These are phyloP conservation scores for Zosterops pallidus DNA, from an alignment of 2,113 vertebrate species.

Conservation along the genomic window DNA sequence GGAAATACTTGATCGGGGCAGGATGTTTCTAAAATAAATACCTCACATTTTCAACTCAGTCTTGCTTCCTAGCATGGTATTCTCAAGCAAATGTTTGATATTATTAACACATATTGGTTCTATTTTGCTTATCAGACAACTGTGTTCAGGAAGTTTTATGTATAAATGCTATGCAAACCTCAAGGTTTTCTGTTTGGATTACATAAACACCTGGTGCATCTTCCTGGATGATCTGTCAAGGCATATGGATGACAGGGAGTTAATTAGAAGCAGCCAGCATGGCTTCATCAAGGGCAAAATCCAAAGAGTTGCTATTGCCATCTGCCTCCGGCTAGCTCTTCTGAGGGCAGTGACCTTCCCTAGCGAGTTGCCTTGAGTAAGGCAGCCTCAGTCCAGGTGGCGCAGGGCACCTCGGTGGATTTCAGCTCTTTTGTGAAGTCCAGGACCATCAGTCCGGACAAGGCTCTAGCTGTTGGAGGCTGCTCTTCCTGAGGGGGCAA, in stretches of 20 bases:
- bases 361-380: too few relatives aligned
- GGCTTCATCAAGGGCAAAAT: not conserved
- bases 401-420: too few relatives aligned
- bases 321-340: too few relatives aligned
- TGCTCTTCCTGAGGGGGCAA: too few relatives aligned
- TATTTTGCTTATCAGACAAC: not conserved
- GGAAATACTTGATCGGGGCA: not conserved
- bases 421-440: too few relatives aligned
- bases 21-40: not conserved
- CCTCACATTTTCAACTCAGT: not conserved
- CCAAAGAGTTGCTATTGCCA: not conserved
- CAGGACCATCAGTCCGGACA: too few relatives aligned
- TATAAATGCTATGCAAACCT: not conserved
- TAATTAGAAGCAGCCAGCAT: not conserved
- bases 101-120: not conserved
- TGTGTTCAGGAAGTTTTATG: not conserved
- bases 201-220: not conserved
- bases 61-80: not conserved
- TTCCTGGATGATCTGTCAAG: not conserved
- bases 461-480: too few relatives aligned
- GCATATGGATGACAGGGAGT: not conserved
- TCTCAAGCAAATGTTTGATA: not conserved
- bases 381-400: too few relatives aligned
- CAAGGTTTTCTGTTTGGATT: not conserved
- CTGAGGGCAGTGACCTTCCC: too few relatives aligned